Evolutionary conservation across 2,797 vertebrate species (phyloP), one percentile per base, ranked within the genome.

Genomic region (Microctenopoma steveboyesi): DNA sequence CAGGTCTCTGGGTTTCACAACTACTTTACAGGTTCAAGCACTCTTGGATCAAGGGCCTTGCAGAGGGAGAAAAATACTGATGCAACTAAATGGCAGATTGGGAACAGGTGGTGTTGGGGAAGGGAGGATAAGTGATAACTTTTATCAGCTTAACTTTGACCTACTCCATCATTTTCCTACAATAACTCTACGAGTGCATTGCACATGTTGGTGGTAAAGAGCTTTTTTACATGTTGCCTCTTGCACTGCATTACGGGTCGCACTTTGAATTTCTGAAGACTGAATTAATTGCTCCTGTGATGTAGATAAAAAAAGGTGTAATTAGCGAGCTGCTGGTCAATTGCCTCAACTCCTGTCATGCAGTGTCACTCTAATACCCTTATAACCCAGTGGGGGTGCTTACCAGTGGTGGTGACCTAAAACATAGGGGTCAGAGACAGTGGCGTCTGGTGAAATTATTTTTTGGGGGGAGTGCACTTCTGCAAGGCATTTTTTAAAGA

Each of bases 51-150:
- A 57, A 65, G n/a, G 15, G n/a, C 48, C 43, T 25, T 63, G 18
- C 7, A 66, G 63, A 18, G 37, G 43, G 72, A 46, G 40, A 43
- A 49, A 79, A 76, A 72, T 79, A 83, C 69, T 13, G 12, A 82
- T 63, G 66, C 33, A 53, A 58, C 50, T 37, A 76, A 79, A 74
- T 2, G 0, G 53, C 40, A 59, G 13, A 71, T 46, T 64, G 43
- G 28, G 16, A 60, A 47, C 57, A 64, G 48, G 25, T 76, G 40
- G 16, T 4, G 4, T 18, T 43, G 51, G 48, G 64, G 37, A 62
- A 16, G 1, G 25, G 13, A 46, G 14, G 42, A 15, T 6, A 42
- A 16, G 42, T 43, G 5, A 4, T 15, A 15, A 16, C 13, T 16
- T 43, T 43, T 43, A 6, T 4, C 28, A 40, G 43, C 64, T 45